Percentiles rank a stretch among this genome's conserved stretches.
These are phyloP conservation scores for Orussus abietinus DNA, from an alignment of 1,140 invertebrate species.

Conservation along the genomic window DNA sequence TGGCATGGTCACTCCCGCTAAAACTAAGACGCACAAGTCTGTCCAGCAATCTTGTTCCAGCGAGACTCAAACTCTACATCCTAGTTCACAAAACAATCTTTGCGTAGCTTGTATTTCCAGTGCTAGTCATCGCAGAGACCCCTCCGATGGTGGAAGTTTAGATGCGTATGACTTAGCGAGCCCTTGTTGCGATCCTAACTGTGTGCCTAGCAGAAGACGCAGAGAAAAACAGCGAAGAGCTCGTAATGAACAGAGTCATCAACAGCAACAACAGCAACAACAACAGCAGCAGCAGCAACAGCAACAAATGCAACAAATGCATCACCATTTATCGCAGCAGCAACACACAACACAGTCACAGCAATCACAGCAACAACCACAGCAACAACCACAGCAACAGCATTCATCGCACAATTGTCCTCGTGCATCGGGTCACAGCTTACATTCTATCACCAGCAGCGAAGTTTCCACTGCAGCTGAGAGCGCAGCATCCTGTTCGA, in stretches of 20 bases:
- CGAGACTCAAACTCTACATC: slow-evolving; percentile 25
- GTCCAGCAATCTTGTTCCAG: slow-evolving; percentile 26
- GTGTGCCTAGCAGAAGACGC: slow-evolving; percentile 69
- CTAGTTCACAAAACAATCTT: slow-evolving; percentile 57
- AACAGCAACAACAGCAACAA: slow-evolving; percentile 31
- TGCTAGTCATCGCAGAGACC: slow-evolving; percentile 43
- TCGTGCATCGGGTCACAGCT: slow-evolving; percentile 67
- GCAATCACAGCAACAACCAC: slow-evolving; percentile 25
- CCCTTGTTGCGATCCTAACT: slow-evolving; percentile 78
- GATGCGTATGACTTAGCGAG: slow-evolving; percentile 80
- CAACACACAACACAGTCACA: slow-evolving; percentile 36
- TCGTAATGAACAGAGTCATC: slow-evolving; percentile 36
- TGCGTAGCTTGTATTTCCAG: slow-evolving; percentile 72
- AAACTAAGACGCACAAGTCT: slow-evolving; percentile 35
- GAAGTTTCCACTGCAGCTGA: slow-evolving; percentile 60
- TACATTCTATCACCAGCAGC: slow-evolving; percentile 76
- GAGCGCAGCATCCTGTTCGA: slow-evolving; percentile 73
- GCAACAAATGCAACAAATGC: slow-evolving; percentile 28
- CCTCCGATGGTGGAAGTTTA: slow-evolving; percentile 67
- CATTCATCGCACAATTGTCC: slow-evolving; percentile 35
- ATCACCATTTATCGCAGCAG: slow-evolving; percentile 25
- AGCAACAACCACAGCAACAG: slow-evolving; percentile 35
- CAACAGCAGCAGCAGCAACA: slow-evolving; percentile 26
- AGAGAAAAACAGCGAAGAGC: slow-evolving; percentile 49
- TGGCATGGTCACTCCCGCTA: slow-evolving; percentile 33